phyloP scores from a whole-genome alignment of 2,797 vertebrate species.

The Micropoecilia bifurca region DNA sequence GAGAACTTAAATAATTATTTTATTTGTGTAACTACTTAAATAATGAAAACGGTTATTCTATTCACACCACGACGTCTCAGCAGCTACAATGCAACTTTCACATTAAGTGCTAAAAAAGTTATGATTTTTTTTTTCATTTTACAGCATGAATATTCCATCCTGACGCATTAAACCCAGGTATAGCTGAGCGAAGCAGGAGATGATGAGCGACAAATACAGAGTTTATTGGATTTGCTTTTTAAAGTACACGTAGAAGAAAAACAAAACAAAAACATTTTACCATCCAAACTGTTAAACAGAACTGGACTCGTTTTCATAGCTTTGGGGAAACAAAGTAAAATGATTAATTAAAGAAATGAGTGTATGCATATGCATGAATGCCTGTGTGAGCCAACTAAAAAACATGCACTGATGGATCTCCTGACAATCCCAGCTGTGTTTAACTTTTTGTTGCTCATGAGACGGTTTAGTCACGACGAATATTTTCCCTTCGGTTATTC shows the following conservation, averaged over 20 bases:
- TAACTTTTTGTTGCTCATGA: slow-evolving; percentile 40
- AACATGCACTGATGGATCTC: slow-evolving; percentile 32
- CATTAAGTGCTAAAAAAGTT: slow-evolving; percentile 88
- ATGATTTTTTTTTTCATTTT: slow-evolving; percentile 76
- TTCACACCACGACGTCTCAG: slow-evolving; percentile 85
- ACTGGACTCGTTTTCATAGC: slow-evolving; percentile 14
- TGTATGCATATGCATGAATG: slow-evolving; percentile 15
- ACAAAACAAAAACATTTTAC: slow-evolving; percentile 23
- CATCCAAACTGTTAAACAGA: slow-evolving; percentile 31
- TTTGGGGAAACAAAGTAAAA: slow-evolving; percentile 27
- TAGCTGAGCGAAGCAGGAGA: slow-evolving; percentile 64
- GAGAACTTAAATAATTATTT: slow-evolving; percentile 87
- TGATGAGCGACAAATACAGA: slow-evolving; percentile 47
- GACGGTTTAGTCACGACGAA: slow-evolving; percentile 16
- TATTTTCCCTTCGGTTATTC: slow-evolving; percentile 40
- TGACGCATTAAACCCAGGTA: slow-evolving; percentile 71
- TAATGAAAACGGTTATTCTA: slow-evolving; percentile 87
- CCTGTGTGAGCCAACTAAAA: slow-evolving; percentile 15
- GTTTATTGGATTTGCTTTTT: slow-evolving; percentile 36
- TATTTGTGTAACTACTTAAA: slow-evolving; percentile 88
- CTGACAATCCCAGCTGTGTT: slow-evolving; percentile 46
- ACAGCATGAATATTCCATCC: slow-evolving; percentile 82
- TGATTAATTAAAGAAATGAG: slow-evolving; percentile 10
- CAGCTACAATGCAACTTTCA: slow-evolving; percentile 88
- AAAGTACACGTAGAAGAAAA: slow-evolving; percentile 19